Percentiles rank a stretch among this genome's conserved stretches.
These are phyloP conservation scores for Mesembrinibis cayennensis DNA, from an alignment of 2,113 vertebrate species.

Conservation along the genomic window DNA sequence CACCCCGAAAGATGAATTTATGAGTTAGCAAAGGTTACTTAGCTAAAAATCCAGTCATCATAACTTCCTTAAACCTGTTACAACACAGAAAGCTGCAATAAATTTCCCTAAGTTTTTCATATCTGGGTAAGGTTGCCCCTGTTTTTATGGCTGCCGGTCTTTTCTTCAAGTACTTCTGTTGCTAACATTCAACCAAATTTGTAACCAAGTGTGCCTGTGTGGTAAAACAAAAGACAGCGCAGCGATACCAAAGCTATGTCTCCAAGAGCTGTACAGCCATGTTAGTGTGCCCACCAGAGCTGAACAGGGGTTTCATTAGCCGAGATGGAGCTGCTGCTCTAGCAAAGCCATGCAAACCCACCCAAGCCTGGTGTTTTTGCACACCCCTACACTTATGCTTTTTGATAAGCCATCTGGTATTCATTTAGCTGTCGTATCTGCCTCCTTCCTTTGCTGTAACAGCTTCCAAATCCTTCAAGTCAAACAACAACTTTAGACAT, in stretches of 20 bases:
- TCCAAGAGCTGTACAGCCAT: neutral
- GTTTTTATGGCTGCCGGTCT: neutral
- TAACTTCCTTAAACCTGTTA: neutral
- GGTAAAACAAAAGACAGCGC: neutral
- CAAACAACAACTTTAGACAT: neutral
- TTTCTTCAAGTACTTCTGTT: neutral
- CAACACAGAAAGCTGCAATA: neutral
- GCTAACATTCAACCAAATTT: neutral
- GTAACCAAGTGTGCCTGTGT: neutral
- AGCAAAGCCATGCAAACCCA: neutral
- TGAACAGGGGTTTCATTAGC: neutral
- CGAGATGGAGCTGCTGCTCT: neutral
- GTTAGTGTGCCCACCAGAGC: neutral
- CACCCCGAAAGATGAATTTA: neutral
- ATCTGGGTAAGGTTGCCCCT: neutral
- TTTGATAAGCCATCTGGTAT: neutral
- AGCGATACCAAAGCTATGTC: neutral
- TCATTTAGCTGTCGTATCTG: neutral
- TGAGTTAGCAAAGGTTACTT: neutral
- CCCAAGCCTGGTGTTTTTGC: neutral
- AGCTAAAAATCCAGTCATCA: neutral
- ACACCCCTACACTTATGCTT: neutral
- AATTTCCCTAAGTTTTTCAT: neutral
- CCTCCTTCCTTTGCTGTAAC: neutral
- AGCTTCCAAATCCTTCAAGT: slow-evolving; percentile 16